Percentiles rank a stretch among this genome's conserved stretches.
Conservation (phyloP, 2,113 vertebrate genomes). For the Platichthys stellatus region DNA sequence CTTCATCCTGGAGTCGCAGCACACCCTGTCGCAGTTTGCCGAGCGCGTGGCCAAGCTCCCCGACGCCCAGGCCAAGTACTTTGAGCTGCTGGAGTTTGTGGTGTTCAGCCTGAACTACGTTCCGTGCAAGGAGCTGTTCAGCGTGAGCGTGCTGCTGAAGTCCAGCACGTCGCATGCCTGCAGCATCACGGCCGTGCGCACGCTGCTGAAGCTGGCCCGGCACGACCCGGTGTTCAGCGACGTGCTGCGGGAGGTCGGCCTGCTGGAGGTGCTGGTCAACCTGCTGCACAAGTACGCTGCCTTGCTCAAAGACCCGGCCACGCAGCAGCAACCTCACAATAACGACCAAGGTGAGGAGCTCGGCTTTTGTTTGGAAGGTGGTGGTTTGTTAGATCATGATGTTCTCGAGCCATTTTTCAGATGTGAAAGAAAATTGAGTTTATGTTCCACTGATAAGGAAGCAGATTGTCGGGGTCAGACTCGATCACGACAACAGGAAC, state of each 20-base stretch:
- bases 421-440: too few relatives aligned
- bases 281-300: conserved; percentile 99
- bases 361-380: too few relatives aligned
- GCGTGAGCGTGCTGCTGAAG: conserved; percentile 96
- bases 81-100: conserved; percentile 96
- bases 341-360: conserved; percentile 89
- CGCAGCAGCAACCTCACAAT: conserved; percentile 63
- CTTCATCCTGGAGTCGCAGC: conserved; percentile 97
- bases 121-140: conserved; percentile 98
- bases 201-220: conserved; percentile 91
- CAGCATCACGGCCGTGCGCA: conserved; percentile 91
- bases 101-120: conserved; percentile 98
- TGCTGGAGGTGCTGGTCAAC: conserved; percentile 97
- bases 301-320: conserved; percentile 93
- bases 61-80: conserved; percentile 95
- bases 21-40: conserved; percentile 94
- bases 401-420: too few relatives aligned
- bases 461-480: too few relatives aligned
- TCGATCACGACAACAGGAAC: too few relatives aligned
- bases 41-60: conserved; percentile 93
- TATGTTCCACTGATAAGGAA: too few relatives aligned
- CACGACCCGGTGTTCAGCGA: conserved; percentile 97
- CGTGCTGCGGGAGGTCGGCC: conserved; percentile 96
- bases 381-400: too few relatives aligned
- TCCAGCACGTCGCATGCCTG: conserved; percentile 91